phyloP scores from a whole-genome alignment of 2,113 vertebrate species.

The Peromyscus maniculatus region DNA sequence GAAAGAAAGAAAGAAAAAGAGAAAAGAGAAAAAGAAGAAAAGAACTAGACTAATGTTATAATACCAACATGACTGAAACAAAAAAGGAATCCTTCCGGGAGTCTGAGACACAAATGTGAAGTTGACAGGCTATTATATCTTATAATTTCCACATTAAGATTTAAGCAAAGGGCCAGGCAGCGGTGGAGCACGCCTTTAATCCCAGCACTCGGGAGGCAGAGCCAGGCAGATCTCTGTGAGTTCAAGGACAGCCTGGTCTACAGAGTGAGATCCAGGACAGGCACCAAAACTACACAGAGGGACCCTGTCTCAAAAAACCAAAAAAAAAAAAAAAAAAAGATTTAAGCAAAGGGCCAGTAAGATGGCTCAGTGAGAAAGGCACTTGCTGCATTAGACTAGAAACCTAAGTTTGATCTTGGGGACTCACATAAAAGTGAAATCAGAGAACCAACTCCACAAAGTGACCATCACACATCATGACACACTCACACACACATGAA shows the following conservation, averaged over 20 bases:
- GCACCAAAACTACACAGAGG: no score
- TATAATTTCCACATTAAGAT: not conserved
- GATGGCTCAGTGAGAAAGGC: not conserved
- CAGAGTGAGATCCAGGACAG: no score
- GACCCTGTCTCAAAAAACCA: no score
- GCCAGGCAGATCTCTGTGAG: no score
- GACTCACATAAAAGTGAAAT: not conserved
- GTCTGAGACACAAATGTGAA: not conserved
- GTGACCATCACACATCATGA: not conserved
- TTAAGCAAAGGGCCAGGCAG: not conserved
- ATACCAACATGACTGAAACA: not conserved
- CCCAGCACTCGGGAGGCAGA: no score
- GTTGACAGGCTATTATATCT: not conserved
- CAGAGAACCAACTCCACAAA: not conserved
- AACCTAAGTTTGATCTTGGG: not conserved
- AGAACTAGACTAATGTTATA: not conserved
- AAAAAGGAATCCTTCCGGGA: not conserved
- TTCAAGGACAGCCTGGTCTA: no score
- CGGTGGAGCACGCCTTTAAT: no score
- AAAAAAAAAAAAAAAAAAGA: not conserved
- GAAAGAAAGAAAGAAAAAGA: not conserved
- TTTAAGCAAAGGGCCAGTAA: not conserved
- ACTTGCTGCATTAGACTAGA: not conserved
- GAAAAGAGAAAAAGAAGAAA: not conserved
- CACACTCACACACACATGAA: not conserved